These are phyloP conservation scores for Ursus arctos DNA, from an alignment of 2,113 vertebrate genomes.

Conservation along the genomic window DNA sequence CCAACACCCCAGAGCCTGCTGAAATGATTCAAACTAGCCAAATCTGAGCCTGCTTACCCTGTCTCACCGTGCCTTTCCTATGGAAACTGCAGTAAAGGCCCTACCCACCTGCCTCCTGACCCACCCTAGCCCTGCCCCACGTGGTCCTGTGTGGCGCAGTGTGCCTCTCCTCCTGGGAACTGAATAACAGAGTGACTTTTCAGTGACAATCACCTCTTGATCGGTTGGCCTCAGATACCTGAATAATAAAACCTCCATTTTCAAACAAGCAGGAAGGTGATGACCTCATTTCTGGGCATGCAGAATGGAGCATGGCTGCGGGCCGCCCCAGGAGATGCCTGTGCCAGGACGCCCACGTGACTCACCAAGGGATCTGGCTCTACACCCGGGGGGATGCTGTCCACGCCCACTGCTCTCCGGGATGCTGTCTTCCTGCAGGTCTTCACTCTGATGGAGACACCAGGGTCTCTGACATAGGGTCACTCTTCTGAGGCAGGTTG, in stretches of 20 bases:
- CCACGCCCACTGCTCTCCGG: not conserved
- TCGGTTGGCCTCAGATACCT: not conserved
- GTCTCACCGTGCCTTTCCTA: not conserved
- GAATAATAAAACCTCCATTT: not conserved
- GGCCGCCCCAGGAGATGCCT: not conserved
- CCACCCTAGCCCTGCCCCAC: accelerated
- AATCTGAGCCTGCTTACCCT: too few relatives aligned
- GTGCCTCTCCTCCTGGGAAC: not conserved
- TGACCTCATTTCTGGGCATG: not conserved
- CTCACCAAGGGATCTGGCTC: not conserved
- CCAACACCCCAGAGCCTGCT: not conserved
- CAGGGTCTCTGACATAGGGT: not conserved
- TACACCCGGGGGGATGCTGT: accelerated
- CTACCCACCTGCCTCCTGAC: too few relatives aligned
- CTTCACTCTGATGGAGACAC: not conserved
- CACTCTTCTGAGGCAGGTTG: not conserved
- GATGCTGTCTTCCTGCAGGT: not conserved
- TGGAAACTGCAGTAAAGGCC: not conserved
- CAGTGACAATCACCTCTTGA: too few relatives aligned
- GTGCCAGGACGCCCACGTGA: accelerated
- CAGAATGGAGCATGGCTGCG: not conserved
- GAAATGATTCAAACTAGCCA: not conserved
- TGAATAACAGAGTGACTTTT: not conserved
- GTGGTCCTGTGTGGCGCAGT: not conserved
- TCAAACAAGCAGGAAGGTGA: not conserved